These are phyloP conservation scores for Timema podura DNA, from an alignment of 2,888 invertebrate genomes.

Conservation along the genomic window DNA sequence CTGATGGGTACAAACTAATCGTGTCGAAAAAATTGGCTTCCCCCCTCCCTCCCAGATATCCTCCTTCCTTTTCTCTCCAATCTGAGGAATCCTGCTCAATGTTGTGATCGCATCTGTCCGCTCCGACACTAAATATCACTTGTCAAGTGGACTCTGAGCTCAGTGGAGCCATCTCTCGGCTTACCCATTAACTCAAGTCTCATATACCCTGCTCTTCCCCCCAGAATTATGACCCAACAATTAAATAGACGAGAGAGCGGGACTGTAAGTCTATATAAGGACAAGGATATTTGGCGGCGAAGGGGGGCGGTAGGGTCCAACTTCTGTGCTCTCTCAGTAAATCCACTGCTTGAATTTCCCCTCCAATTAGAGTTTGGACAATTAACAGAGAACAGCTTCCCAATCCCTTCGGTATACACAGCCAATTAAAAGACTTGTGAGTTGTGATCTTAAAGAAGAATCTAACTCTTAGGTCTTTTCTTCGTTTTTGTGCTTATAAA, in stretches of 20 bases:
- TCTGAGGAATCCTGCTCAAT: background rate
- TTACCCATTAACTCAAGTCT: conserved; percentile 10
- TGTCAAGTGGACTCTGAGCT: too few species aligned
- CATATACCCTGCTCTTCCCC: background rate
- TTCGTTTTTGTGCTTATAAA: background rate
- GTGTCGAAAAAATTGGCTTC: too few species aligned
- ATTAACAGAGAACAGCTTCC: conserved; percentile 13
- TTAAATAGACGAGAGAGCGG: conserved; percentile 3
- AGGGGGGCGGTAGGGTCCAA: background rate
- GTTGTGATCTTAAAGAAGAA: conserved; percentile 22
- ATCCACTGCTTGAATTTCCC: conserved; percentile 10
- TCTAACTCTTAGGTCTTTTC: background rate
- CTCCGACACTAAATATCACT: background rate
- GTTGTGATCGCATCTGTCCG: too few species aligned
- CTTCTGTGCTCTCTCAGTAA: background rate
- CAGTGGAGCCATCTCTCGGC: conserved; percentile 15
- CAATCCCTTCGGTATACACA: conserved; percentile 17
- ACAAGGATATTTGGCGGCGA: background rate
- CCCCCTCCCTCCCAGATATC: too few species aligned
- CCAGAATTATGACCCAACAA: conserved; percentile 15
- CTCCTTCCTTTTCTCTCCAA: background rate
- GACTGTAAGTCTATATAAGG: conserved; percentile 4
- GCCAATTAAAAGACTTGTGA: conserved; percentile 26
- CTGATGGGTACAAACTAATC: too few species aligned
- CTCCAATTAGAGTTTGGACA: conserved; percentile 14